Percentiles rank a stretch among this genome's conserved stretches.
Conservation (phyloP, 2,888 invertebrate genomes). For the Arge pagana region DNA sequence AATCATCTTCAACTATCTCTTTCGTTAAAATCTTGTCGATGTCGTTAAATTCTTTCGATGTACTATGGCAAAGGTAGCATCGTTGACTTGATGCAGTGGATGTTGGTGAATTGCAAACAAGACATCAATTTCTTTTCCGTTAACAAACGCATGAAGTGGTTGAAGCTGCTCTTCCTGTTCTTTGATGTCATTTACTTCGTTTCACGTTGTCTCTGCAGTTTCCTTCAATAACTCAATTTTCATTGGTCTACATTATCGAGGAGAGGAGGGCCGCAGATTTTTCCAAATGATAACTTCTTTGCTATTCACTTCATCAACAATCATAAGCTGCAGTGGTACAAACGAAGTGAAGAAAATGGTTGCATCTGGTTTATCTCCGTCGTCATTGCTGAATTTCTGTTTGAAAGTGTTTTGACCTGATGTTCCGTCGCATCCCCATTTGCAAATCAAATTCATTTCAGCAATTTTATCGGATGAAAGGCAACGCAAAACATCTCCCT, state of each 20-base stretch:
- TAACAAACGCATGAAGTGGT: too few species aligned
- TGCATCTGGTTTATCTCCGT: constrained; percentile 6
- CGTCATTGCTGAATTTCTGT: constrained; percentile 21
- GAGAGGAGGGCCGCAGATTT: too few species aligned
- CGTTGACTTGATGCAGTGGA: constrained; percentile 5
- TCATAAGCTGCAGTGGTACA: background rate
- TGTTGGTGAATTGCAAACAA: constrained; percentile 10
- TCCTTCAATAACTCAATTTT: too few species aligned
- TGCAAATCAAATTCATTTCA: constrained; percentile 27
- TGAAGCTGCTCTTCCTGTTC: too few species aligned
- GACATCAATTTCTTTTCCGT: too few species aligned
- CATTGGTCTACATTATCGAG: too few species aligned
- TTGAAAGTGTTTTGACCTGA: constrained; percentile 24
- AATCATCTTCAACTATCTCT: constrained; percentile 2
- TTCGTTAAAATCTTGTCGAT: constrained; percentile 1
- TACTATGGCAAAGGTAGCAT: background rate
- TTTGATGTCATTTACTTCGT: too few species aligned
- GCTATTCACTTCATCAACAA: background rate
- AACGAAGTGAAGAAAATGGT: constrained; percentile 22
- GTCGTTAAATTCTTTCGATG: constrained; percentile 2
- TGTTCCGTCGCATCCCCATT: constrained; percentile 31
- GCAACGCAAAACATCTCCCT: constrained; percentile 24
- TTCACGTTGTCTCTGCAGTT: too few species aligned
- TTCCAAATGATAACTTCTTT: background rate
- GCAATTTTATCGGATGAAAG: constrained; percentile 3